Evolutionary conservation across 2,888 invertebrate genomes (phyloP), one percentile per base, ranked within the genome.

Genomic region (Steromphala cineraria): DNA sequence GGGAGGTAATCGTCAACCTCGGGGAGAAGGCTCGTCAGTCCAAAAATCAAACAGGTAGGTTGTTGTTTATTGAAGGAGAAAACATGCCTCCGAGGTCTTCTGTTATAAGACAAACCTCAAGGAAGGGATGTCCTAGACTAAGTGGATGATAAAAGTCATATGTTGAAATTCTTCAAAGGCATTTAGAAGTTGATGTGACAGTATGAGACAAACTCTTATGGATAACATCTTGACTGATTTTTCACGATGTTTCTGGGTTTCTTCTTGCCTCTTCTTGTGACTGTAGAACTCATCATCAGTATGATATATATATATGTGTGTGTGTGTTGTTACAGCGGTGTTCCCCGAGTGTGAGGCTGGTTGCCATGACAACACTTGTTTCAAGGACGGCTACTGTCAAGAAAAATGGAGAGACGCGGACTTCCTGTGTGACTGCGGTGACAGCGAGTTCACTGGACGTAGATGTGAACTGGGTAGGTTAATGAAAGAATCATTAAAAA

Each of bases 361-460:
- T 7, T 91, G 91, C 83, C 81, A 81, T 1, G 76, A 82, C 53
- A 78, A 82, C 24, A 87, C 88, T 0, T 91, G 91, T 81, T 81
- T 85, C 62, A 85, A 91, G 83, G 84, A 84, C 7, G 91, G 90
- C 8, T 40, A 81, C n/a, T 91, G 91, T 83, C 75, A 81, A 7
- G 91, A 91, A 79, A 81, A 83, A 55, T 91, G 90, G 90, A 86
- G 87, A 31, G 53, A 89, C 53, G 83, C 80, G 15, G 67, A 87
- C 21, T 90, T 86, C 81, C 46, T 83, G 17, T 91, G 91, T 86
- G 88, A 91, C 78, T 91, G 91, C 81, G 67, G 83, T 15, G 81
- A 84, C 15, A 89, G 84, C 80, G 88, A 88, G 71, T 91, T 84
- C 83, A 86, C 89, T 53, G 91, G 91, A 10, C 80, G 83, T 19